A percentile compares a stretch with the other conserved stretches of the same genome.
phyloP scores from a whole-genome alignment of 2,888 invertebrate genomes.

The Dicyrtomina minuta region DNA sequence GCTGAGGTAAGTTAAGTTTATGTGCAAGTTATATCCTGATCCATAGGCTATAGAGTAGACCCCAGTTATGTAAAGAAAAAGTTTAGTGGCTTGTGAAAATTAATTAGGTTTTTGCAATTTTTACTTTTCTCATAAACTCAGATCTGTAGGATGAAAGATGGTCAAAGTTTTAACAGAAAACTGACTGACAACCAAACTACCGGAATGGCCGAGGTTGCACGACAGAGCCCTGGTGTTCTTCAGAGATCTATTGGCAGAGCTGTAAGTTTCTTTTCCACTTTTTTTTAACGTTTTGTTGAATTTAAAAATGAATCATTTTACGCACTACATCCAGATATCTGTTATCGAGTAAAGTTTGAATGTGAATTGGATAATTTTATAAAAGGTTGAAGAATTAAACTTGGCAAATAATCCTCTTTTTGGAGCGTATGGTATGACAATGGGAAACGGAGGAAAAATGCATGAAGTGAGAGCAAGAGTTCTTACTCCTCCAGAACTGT shows the following conservation, averaged over 20 bases:
- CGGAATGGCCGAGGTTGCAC: slow-evolving; percentile 14
- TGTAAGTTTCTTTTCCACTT: not conserved
- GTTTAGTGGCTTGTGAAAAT: not conserved
- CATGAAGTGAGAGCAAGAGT: slow-evolving; percentile 24
- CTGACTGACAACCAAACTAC: slow-evolving; percentile 23
- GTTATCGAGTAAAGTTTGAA: too few species aligned
- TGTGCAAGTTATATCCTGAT: too few species aligned
- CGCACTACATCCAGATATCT: too few species aligned
- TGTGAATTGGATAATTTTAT: too few species aligned
- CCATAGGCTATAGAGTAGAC: not conserved
- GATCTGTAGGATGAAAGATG: slow-evolving; percentile 23
- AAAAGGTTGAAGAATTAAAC: slow-evolving; percentile 4
- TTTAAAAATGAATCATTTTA: too few species aligned
- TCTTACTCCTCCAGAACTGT: slow-evolving; percentile 25
- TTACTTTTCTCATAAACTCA: slow-evolving; percentile 1
- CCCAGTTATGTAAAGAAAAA: not conserved
- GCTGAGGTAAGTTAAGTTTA: slow-evolving; percentile 19
- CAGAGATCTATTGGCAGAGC: slow-evolving; percentile 10
- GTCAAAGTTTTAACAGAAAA: slow-evolving; percentile 28
- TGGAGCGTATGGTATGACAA: slow-evolving; percentile 15
- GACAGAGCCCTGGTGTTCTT: slow-evolving; percentile 12
- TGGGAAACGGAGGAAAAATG: slow-evolving; percentile 21
- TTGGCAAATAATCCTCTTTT: slow-evolving; percentile 3
- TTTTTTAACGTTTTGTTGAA: too few species aligned
- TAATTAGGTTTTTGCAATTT: not conserved